Conservation (phyloP, 2,888 invertebrate species). For the Urechis unicinctus region DNA sequence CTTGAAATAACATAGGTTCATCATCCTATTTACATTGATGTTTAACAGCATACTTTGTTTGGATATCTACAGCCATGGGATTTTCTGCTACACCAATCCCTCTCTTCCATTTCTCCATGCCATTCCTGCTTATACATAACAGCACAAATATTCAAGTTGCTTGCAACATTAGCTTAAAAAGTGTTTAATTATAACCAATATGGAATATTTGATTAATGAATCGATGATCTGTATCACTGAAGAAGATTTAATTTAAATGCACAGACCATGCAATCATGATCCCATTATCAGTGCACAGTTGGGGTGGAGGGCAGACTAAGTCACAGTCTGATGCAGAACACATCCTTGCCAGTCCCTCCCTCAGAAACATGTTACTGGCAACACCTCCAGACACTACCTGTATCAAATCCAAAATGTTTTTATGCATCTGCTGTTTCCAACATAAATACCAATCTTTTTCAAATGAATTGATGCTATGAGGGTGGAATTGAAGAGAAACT, state of each 20-base stretch:
- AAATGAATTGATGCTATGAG: not conserved
- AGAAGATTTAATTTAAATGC: not conserved
- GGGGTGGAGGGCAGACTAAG: slow-evolving; percentile 71
- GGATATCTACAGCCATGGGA: slow-evolving; percentile 58
- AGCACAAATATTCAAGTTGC: not conserved
- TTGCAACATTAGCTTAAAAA: not conserved
- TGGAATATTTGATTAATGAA: too few species aligned
- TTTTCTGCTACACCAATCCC: slow-evolving; percentile 55
- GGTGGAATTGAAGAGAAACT: too few species aligned
- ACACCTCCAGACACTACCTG: slow-evolving; percentile 91
- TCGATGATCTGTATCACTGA: not conserved
- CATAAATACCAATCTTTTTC: not conserved
- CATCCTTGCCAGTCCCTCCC: slow-evolving; percentile 63
- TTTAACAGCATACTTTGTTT: slow-evolving; percentile 58
- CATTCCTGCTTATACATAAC: slow-evolving; percentile 61
- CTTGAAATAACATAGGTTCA: too few species aligned
- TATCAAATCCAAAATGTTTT: slow-evolving; percentile 1
- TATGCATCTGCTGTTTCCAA: not conserved
- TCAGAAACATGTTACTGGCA: slow-evolving; percentile 84
- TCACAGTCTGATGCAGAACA: slow-evolving; percentile 59
- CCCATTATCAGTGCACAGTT: slow-evolving; percentile 94
- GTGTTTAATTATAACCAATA: too few species aligned
- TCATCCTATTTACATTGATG: too few species aligned
- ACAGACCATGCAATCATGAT: slow-evolving; percentile 88
- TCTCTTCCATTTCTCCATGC: slow-evolving; percentile 67